Conservation (phyloP, 2,888 invertebrate species). For the Diachrysia chrysitis region DNA sequence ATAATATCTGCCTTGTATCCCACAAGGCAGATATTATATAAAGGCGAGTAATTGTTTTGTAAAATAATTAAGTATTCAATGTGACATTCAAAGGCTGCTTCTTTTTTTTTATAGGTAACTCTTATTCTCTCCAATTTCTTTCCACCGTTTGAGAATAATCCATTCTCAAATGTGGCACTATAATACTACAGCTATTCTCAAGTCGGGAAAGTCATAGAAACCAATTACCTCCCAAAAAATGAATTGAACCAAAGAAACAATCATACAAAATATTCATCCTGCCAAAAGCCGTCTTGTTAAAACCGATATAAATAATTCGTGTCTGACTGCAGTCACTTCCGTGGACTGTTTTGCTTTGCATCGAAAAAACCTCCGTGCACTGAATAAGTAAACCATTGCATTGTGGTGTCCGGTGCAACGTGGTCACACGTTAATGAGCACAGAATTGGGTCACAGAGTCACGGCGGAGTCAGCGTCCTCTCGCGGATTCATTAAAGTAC, state of each 20-base stretch:
- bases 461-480: constrained; percentile 59
- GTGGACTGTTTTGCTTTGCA: constrained; percentile 51
- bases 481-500: constrained; percentile 58
- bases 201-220: too few species aligned
- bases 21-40: too few species aligned
- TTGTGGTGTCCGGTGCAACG: constrained; percentile 76
- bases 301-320: constrained; percentile 53
- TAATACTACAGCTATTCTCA: too few species aligned
- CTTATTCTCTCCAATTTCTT: too few species aligned
- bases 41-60: too few species aligned
- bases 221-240: not conserved
- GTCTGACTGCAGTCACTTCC: constrained; percentile 47
- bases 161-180: too few species aligned
- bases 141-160: too few species aligned
- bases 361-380: constrained; percentile 59
- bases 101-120: too few species aligned
- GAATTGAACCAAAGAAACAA: not conserved
- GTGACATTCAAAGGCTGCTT: too few species aligned
- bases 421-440: constrained; percentile 83
- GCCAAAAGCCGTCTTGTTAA: constrained; percentile 26
- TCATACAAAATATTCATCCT: constrained; percentile 7
- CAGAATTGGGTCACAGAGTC: constrained; percentile 74
- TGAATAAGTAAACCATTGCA: constrained; percentile 78
- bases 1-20: too few species aligned
- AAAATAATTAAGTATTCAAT: too few species aligned